phyloP scores from a whole-genome alignment of 2,797 vertebrate genomes.

The Liparis tanakae region DNA sequence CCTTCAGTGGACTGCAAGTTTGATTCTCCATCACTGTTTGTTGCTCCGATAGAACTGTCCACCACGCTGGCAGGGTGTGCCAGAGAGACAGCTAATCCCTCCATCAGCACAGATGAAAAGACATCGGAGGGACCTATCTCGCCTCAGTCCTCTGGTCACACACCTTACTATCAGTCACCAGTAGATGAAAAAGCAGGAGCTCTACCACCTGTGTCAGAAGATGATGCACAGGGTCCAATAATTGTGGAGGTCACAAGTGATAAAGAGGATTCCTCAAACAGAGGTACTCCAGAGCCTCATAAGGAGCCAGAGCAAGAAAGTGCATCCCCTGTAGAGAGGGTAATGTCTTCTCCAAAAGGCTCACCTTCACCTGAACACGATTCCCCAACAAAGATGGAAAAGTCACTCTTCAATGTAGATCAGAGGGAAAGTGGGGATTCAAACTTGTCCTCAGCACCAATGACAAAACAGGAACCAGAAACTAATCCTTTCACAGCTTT shows the following conservation, averaged over 20 bases:
- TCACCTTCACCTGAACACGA: conserved; percentile 82
- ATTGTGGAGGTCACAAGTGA: conserved; percentile 91
- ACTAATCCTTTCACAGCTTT: conserved; percentile 84
- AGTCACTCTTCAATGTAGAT: conserved; percentile 68
- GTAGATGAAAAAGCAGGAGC: conserved; percentile 90
- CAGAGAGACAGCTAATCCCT: conserved; percentile 79
- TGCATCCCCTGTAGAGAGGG: conserved; percentile 84
- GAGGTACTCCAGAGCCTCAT: conserved; percentile 87
- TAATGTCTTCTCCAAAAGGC: conserved; percentile 83
- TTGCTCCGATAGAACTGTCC: conserved; percentile 85
- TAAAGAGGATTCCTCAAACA: conserved; percentile 87
- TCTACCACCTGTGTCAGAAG: conserved; percentile 79
- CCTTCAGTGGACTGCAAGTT: conserved; percentile 89
- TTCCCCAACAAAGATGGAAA: conserved; percentile 77
- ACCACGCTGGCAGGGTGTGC: conserved; percentile 74
- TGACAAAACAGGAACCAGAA: conserved; percentile 83
- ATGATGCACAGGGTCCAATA: conserved; percentile 78
- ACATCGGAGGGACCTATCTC: conserved; percentile 91
- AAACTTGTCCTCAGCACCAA: conserved; percentile 71
- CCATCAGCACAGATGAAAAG: conserved; percentile 92
- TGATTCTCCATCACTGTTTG: conserved; percentile 86
- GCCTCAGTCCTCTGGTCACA: conserved; percentile 95
- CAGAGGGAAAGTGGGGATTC: conserved; percentile 75
- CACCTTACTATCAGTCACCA: conserved; percentile 97
- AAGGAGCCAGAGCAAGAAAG: conserved; percentile 83